phyloP scores from a whole-genome alignment of 2,113 vertebrate species.

The Oxyura jamaicensis region DNA sequence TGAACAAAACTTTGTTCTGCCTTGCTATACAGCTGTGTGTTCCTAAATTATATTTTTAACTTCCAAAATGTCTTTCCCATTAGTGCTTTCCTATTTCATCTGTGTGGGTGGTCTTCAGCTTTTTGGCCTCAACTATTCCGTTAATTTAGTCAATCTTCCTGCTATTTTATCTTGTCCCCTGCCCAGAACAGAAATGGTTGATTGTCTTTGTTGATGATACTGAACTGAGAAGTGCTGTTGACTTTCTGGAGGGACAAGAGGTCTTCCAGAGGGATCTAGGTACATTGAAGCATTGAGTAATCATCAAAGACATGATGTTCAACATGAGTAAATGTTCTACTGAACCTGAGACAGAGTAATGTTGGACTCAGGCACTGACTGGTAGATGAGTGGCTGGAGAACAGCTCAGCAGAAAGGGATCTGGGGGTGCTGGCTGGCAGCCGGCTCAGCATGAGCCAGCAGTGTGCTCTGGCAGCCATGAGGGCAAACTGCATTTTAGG shows the following conservation, averaged over 20 bases:
- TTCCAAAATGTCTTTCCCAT: constrained; percentile 56
- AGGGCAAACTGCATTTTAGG: no score
- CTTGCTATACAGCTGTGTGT: constrained; percentile 38
- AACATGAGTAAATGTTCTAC: no score
- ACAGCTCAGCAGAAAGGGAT: no score
- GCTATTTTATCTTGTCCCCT: background rate
- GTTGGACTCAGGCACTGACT: no score
- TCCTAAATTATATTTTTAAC: constrained; percentile 48
- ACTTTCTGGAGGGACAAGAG: background rate
- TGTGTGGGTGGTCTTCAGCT: constrained; percentile 46
- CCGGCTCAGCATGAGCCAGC: no score
- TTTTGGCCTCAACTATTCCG: background rate
- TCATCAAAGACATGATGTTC: background rate
- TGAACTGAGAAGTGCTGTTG: background rate
- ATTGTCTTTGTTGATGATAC: background rate
- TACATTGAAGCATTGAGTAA: background rate
- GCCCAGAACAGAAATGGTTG: background rate
- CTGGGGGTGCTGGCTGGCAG: no score
- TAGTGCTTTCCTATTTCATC: constrained; percentile 35
- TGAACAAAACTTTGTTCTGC: constrained; percentile 14
- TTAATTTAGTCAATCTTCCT: constrained; percentile 15
- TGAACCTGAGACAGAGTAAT: no score
- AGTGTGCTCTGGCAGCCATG: no score
- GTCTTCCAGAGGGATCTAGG: background rate
- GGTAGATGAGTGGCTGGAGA: no score